Conservation (phyloP, 2,797 vertebrate genomes). For the Threskiornis aethiopicus region DNA sequence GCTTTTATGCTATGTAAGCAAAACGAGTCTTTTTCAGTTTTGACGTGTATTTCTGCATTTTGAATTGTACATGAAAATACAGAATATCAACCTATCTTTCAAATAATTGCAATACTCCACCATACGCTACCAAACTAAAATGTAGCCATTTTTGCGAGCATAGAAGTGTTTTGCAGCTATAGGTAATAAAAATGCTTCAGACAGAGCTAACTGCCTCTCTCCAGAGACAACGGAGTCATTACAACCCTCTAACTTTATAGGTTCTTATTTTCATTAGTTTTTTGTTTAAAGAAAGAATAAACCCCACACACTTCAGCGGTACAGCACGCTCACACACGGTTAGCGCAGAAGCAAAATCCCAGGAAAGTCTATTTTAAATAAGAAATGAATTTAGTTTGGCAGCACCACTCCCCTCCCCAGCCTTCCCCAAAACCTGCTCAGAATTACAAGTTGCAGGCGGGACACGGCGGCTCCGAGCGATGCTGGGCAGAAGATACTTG, state of each 20-base stretch:
- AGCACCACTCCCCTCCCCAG: neutral
- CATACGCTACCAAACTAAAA: neutral
- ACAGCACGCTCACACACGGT: neutral
- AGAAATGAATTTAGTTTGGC: neutral
- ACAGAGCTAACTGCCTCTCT: neutral
- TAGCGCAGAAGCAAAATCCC: neutral
- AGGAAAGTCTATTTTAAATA: neutral
- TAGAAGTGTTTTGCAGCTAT: neutral
- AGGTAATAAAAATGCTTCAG: neutral
- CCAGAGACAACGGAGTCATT: neutral
- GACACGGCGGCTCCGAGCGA: neutral
- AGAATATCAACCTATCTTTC: neutral
- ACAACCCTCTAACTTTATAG: neutral
- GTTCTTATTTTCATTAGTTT: neutral
- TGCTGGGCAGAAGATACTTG: neutral
- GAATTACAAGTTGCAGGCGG: neutral
- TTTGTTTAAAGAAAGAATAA: conserved; percentile 16
- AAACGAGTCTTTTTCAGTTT: neutral
- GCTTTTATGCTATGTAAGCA: neutral
- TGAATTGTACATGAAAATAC: neutral
- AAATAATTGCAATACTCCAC: neutral
- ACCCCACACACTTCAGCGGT: neutral
- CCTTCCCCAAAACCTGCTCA: neutral
- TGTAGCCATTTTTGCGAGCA: accelerated
- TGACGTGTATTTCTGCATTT: neutral